Evolutionary conservation across 1,140 invertebrate genomes (phyloP), one percentile per base, ranked within the genome.

Genomic region (Hypothenemus hampei): DNA sequence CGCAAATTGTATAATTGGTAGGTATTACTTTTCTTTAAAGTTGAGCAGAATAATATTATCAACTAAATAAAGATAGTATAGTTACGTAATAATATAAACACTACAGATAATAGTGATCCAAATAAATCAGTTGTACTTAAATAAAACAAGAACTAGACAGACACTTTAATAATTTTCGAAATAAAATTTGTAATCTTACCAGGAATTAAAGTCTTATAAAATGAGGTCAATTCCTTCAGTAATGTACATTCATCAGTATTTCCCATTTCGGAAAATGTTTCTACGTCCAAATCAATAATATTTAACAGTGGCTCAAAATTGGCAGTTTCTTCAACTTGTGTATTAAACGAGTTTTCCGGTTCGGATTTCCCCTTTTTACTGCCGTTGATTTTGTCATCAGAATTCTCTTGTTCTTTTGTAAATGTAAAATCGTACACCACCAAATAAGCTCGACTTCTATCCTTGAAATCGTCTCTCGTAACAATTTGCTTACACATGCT

Each of bases 341-440:
- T n/a, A n/a, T n/a, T n/a, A 31, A 47, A 47, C 35, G 47, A 45
- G 13, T 23, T 15, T 19, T 57, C 55, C 15, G 44, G 51, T 15
- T 57, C 55, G 11, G 31, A 13, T 15, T 61, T 51, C 5, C 16
- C 33, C 29, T 58, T 54, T 33, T 58, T 52, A 18, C 26, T 43
- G 10, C 61, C 41, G 11, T 48, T 4, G 13, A 11, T 47, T 22
- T 53, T 48, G 4, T 59, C 54, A n/a, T 45, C 31, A 2, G 47
- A 24, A 8, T 61, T 50, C 15, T 58, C 60, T n/a, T 60, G 46
- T 22, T 64, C 63, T 47, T 62, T 59, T 43, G 51, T 77, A 57
- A 79, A 78, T 63, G 77, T 70, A 64, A 80, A 80, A 63, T 81
- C 78, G 53, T 79, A 81, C 0, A 81, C 62, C 3, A 81, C 75